phyloP scores from a whole-genome alignment of 2,888 invertebrate species.

The Drosophila atripex region DNA sequence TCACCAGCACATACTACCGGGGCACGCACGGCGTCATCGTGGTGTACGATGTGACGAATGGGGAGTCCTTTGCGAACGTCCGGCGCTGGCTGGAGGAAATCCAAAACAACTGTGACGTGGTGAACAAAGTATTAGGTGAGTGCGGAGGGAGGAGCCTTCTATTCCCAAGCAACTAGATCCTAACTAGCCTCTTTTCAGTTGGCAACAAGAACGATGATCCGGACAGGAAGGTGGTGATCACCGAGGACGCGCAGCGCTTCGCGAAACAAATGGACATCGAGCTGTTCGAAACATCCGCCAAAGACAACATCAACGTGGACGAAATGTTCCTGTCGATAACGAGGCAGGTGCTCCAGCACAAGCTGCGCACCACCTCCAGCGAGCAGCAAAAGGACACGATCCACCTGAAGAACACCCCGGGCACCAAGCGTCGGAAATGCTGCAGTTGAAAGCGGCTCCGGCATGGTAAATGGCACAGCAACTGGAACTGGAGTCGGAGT shows the following conservation, averaged over 20 bases:
- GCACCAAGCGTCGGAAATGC: conserved; percentile 81
- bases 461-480: conserved; percentile 30
- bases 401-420: conserved; percentile 74
- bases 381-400: conserved; percentile 83
- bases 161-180: no score
- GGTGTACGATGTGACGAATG: conserved; percentile 99
- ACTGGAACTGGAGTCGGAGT: conserved; percentile 21
- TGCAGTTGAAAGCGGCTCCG: conserved; percentile 81
- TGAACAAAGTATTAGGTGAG: conserved; percentile 97
- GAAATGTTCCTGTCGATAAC: conserved; percentile 94
- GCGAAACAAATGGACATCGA: conserved; percentile 99
- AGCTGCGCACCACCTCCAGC: conserved; percentile 82
- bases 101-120: conserved; percentile 99
- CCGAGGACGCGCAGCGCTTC: conserved; percentile 98
- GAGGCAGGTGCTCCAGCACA: conserved; percentile 83
- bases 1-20: conserved; percentile 99
- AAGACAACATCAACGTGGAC: conserved; percentile 99
- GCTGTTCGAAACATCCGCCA: conserved; percentile 99
- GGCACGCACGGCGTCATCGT: conserved; percentile 99
- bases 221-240: conserved; percentile 96
- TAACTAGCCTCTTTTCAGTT: conserved; percentile 85
- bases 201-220: conserved; percentile 99
- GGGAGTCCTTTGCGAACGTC: conserved; percentile 99
- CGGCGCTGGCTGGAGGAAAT: conserved; percentile 99
- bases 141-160: neutral